A percentile compares a stretch with the other conserved stretches of the same genome.
Conservation (phyloP, 2,888 invertebrate genomes). For the Caradrina kadenii region DNA sequence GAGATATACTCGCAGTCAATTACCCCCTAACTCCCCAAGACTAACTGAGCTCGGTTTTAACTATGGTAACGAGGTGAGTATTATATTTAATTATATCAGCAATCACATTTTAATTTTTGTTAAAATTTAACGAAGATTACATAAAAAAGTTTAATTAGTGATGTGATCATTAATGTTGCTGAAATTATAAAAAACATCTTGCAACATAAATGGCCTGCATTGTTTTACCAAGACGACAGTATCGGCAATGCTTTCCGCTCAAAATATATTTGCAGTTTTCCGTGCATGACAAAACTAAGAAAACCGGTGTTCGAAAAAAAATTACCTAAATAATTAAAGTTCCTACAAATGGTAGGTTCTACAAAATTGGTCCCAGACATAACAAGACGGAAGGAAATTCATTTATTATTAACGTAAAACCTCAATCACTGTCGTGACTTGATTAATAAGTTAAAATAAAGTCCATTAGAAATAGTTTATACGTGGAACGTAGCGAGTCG, state of each 20-base stretch:
- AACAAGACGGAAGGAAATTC: background rate
- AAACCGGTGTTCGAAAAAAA: background rate
- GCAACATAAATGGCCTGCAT: no score
- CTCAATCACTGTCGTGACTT: constrained; percentile 1
- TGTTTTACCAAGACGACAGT: no score
- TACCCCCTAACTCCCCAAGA: constrained; percentile 31
- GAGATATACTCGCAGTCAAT: constrained; percentile 54
- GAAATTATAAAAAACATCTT: no score
- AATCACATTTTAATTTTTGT: background rate
- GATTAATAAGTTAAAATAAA: constrained; percentile 9
- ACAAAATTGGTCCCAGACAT: background rate
- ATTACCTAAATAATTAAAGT: background rate
- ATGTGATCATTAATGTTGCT: background rate
- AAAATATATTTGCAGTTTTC: background rate
- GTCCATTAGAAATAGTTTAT: constrained; percentile 21
- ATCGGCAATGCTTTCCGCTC: no score
- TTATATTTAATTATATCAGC: background rate
- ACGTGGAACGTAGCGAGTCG: constrained; percentile 5
- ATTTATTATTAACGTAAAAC: background rate
- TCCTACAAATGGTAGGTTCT: background rate
- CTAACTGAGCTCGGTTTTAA: constrained; percentile 26
- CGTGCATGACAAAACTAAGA: no score
- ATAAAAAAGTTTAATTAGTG: background rate
- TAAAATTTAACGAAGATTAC: background rate
- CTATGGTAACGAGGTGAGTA: background rate